Evolutionary conservation across 2,113 vertebrate species (phyloP).

Genomic region (Chaetops frenatus): DNA sequence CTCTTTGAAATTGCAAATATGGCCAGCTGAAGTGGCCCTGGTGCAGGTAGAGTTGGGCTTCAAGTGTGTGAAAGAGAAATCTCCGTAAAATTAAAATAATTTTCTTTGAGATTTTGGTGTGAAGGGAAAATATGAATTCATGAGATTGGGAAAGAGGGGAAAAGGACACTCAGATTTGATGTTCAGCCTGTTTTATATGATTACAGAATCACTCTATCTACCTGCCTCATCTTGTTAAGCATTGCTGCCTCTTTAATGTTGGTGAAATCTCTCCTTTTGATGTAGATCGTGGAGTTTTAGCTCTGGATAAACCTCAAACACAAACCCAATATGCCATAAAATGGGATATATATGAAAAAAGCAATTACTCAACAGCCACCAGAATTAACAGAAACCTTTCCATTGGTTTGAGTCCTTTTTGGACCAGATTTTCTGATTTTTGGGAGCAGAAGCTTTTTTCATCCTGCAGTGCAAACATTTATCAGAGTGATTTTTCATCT

Average conservation of each 20-base stretch:
- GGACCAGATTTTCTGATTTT: background rate
- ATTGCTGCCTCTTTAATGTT: background rate
- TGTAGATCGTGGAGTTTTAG: background rate
- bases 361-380: background rate
- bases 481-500: slow-evolving; percentile 27
- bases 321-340: background rate
- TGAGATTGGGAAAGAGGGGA: background rate
- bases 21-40: background rate
- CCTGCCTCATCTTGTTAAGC: background rate
- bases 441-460: background rate
- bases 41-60: background rate
- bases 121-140: background rate
- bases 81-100: background rate
- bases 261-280: background rate
- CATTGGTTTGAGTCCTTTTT: background rate
- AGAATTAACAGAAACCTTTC: background rate
- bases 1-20: background rate
- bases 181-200: background rate
- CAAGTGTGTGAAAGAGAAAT: background rate
- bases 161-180: background rate
- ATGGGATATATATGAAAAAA: background rate
- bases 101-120: background rate
- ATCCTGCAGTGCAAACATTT: background rate
- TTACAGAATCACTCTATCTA: background rate
- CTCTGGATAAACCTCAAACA: background rate